phyloP scores from a whole-genome alignment of 2,888 invertebrate species.

The Athripsodes cinereus region DNA sequence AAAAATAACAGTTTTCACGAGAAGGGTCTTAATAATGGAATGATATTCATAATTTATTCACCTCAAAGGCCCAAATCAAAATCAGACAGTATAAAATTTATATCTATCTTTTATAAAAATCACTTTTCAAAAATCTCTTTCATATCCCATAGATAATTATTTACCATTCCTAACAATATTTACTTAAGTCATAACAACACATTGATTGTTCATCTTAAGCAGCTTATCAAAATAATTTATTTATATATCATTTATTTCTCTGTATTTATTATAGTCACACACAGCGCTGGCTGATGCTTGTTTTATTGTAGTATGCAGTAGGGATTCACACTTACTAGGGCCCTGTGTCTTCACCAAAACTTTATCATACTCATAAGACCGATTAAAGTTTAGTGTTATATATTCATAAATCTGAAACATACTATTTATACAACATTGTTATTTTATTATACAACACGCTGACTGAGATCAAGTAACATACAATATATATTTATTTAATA shows the following conservation, averaged over 20 bases:
- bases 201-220: conserved; percentile 27
- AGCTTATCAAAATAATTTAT: conserved; percentile 26
- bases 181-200: conserved; percentile 26
- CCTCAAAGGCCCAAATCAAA: conserved; percentile 52
- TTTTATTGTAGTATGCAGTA: conserved; percentile 18
- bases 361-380: conserved; percentile 26
- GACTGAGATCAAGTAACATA: conserved; percentile 26
- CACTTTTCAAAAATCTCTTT: conserved; percentile 40
- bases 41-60: conserved; percentile 43
- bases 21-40: conserved; percentile 54
- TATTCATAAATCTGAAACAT: conserved; percentile 16
- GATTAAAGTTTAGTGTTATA: conserved; percentile 15
- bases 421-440: conserved; percentile 4
- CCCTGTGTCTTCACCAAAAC: neutral
- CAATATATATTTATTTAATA: neutral
- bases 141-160: conserved; percentile 18
- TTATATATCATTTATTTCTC: conserved; percentile 21
- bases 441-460: conserved; percentile 14
- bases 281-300: conserved; percentile 20
- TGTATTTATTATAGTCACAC: conserved; percentile 22
- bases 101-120: conserved; percentile 61
- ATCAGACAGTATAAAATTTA: conserved; percentile 64
- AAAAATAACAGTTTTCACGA: conserved; percentile 57
- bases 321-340: conserved; percentile 11
- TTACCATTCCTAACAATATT: conserved; percentile 22